Evolutionary conservation across 1,140 invertebrate species (phyloP), one percentile per base, ranked within the genome.

Genomic region (Bilobella aurantiaca): DNA sequence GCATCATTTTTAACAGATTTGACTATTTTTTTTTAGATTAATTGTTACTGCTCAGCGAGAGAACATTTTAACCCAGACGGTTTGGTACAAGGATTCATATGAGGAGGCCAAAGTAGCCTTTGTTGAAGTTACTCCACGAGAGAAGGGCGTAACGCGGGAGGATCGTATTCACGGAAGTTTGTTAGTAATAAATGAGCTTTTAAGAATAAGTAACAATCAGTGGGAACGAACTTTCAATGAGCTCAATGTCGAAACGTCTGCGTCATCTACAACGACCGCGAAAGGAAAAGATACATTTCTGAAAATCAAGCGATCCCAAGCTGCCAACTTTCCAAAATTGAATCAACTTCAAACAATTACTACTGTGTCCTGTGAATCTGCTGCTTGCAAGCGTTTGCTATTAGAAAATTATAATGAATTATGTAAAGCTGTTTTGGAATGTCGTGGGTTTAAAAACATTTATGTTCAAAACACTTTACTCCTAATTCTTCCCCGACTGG

Each of bases 21-120:
- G 25, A 53, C 23, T 53, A 12, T 12, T 12, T 5, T 18, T 53
- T 53, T 53, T 53, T 23, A 53, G 49, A 5, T 79, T 99, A 14
- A 86, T 94, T 1, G 92, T 98, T 0, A 96, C 92, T 0, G 87
- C 94, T 1, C 94, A 98, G 76, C 81, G 96, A 68, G 96, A 98
- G 79, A 91, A 88, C 46, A 83, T 86, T 0, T 90, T 96, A 74
- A 87, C 87, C 65, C 88, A 91, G 65, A 91, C 89, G 75, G 88
- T 90, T 16, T 85, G 87, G 68, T 85, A 82, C 71, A 86, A 89
- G 77, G 87, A 90, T 73, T 96, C 93, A 75, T 96, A 90, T 76
- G 89, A 94, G 68, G 92, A 96, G 77, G 88, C 90, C 12, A 84
- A 85, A 60, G 79, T 81, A 32, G 86, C 88, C n/a, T 88, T 95